phyloP scores from a whole-genome alignment of 1,140 invertebrate genomes.

The Aphelenchoides fujianensis region DNA sequence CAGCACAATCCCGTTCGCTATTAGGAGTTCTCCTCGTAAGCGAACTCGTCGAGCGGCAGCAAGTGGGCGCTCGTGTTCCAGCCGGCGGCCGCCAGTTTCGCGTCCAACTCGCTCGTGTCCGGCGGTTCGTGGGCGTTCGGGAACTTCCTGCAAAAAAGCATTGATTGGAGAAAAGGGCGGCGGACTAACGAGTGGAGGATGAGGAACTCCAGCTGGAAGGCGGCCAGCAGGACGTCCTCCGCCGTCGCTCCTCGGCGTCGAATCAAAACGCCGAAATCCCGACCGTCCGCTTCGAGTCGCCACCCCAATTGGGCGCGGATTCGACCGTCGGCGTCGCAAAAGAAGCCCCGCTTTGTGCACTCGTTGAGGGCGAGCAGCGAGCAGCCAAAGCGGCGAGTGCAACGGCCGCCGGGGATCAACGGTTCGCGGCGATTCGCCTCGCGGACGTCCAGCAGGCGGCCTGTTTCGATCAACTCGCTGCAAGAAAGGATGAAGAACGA shows the following conservation, averaged over 20 bases:
- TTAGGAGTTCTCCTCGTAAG: neutral
- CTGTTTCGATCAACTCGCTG: slow-evolving; percentile 15
- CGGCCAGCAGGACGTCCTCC: slow-evolving; percentile 5
- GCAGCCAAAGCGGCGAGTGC: neutral
- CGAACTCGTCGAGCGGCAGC: slow-evolving; percentile 4
- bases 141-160: neutral
- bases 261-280: neutral
- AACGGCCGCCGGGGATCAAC: neutral
- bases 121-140: neutral
- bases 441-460: neutral
- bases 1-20: too few species aligned
- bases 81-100: neutral
- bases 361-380: slow-evolving; percentile 4
- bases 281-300: neutral
- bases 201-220: slow-evolving; percentile 10
- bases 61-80: slow-evolving; percentile 5
- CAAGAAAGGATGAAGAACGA: neutral
- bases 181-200: neutral
- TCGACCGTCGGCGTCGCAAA: neutral
- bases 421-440: slow-evolving; percentile 6
- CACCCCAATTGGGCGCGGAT: neutral
- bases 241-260: neutral
- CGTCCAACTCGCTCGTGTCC: neutral
- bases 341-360: neutral
- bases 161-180: neutral